phyloP scores from a whole-genome alignment of 2,113 vertebrate species.

The Pseudorhombus dupliciocellatus region DNA sequence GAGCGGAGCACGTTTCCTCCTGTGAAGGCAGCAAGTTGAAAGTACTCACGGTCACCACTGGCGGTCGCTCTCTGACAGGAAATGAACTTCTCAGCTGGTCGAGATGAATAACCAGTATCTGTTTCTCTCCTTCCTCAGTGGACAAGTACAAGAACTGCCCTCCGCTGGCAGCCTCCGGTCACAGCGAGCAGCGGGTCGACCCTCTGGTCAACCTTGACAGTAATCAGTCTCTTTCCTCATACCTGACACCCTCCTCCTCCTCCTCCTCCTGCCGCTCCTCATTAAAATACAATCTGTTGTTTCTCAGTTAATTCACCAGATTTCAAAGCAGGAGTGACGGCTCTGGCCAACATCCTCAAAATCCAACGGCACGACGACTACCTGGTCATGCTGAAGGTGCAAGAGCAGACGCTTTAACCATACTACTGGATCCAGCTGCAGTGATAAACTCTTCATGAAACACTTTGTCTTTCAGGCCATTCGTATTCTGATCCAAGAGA shows the following conservation, averaged over 20 bases:
- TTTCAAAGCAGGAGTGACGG: constrained; percentile 95
- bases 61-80: constrained; percentile 48
- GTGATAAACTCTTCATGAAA: too few relatives aligned
- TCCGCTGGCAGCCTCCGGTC: constrained; percentile 81
- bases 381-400: constrained; percentile 96
- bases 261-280: neutral
- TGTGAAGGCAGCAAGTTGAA: neutral
- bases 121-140: constrained; percentile 75
- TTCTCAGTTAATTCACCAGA: constrained; percentile 90
- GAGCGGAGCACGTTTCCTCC: too few relatives aligned
- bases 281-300: neutral
- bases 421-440: too few relatives aligned
- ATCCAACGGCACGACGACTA: constrained; percentile 97
- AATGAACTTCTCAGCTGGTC: too few relatives aligned
- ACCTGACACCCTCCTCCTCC: neutral
- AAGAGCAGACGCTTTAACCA: neutral
- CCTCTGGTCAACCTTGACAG: constrained; percentile 93
- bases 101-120: neutral
- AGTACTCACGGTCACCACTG: constrained; percentile 36
- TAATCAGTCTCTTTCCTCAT: constrained; percentile 46
- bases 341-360: constrained; percentile 94
- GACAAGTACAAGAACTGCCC: constrained; percentile 92
- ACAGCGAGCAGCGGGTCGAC: constrained; percentile 85
- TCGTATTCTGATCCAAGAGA: constrained; percentile 94
- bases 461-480: constrained; percentile 83